Conservation (phyloP, 2,797 vertebrate genomes). For the Anniella stebbinsi region DNA sequence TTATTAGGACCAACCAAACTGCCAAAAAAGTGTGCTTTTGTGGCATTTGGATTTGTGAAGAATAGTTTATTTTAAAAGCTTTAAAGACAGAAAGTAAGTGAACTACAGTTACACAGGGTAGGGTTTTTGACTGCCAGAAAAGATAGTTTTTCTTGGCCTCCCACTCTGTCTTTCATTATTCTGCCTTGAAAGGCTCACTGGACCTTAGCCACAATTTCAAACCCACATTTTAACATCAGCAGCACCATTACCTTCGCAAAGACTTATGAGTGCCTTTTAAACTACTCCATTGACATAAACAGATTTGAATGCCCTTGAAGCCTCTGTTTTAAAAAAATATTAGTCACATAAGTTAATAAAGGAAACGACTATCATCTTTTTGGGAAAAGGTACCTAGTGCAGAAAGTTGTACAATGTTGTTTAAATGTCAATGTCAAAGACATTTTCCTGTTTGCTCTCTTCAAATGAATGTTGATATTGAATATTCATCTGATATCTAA, state of each 20-base stretch:
- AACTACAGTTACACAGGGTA: background rate
- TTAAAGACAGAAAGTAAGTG: background rate
- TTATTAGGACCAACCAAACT: too few relatives aligned
- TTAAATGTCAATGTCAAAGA: constrained; percentile 56
- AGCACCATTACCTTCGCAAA: background rate
- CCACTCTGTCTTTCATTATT: constrained; percentile 23
- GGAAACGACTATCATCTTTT: constrained; percentile 45
- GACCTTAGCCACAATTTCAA: constrained; percentile 15
- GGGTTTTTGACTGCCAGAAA: background rate
- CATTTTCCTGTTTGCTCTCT: too few relatives aligned
- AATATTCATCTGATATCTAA: background rate
- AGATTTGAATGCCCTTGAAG: constrained; percentile 11
- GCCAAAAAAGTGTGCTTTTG: too few relatives aligned
- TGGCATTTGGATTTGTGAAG: background rate
- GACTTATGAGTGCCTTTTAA: background rate
- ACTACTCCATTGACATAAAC: constrained; percentile 19
- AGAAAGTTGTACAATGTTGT: constrained; percentile 49
- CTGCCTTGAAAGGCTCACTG: constrained; percentile 1
- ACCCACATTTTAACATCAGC: constrained; percentile 8
- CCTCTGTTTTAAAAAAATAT: constrained; percentile 45
- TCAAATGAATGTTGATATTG: background rate
- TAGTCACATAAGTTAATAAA: constrained; percentile 52
- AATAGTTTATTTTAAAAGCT: background rate
- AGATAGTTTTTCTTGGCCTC: constrained; percentile 37
- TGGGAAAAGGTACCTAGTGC: background rate